These are phyloP conservation scores for Mamestra configurata DNA, from an alignment of 1,140 invertebrate species.

Conservation along the genomic window DNA sequence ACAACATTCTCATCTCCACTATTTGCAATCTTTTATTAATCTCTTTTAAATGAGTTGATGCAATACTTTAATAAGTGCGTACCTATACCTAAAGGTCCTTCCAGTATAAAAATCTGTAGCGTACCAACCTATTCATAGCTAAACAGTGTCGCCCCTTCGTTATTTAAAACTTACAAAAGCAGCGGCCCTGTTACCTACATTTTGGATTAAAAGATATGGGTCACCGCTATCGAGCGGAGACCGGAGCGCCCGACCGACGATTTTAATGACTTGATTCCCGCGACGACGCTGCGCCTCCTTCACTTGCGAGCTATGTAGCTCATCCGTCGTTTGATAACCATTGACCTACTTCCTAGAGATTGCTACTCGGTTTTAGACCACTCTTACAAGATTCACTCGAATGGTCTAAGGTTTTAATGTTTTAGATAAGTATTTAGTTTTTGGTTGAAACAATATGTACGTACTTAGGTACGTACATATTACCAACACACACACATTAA, in stretches of 20 bases:
- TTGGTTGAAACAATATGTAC: no score
- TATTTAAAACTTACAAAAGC: slow-evolving; percentile 7
- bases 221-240: slow-evolving; percentile 9
- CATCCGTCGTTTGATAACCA: slow-evolving; percentile 28
- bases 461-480: no score
- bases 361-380: slow-evolving; percentile 13
- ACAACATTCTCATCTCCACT: no score
- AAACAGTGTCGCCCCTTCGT: neutral
- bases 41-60: no score
- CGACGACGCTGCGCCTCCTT: neutral
- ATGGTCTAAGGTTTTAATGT: neutral
- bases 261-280: slow-evolving; percentile 4
- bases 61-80: no score
- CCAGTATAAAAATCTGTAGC: neutral
- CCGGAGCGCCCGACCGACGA: neutral
- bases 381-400: slow-evolving; percentile 1
- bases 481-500: no score
- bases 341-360: slow-evolving; percentile 7
- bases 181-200: slow-evolving; percentile 4
- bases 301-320: neutral
- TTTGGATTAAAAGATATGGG: slow-evolving; percentile 16
- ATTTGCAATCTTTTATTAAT: no score
- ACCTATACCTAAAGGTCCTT: no score
- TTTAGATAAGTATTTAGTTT: neutral
- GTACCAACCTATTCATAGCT: neutral